Evolutionary conservation across 1,140 invertebrate species (phyloP).

Genomic region (Solenopsis invicta): DNA sequence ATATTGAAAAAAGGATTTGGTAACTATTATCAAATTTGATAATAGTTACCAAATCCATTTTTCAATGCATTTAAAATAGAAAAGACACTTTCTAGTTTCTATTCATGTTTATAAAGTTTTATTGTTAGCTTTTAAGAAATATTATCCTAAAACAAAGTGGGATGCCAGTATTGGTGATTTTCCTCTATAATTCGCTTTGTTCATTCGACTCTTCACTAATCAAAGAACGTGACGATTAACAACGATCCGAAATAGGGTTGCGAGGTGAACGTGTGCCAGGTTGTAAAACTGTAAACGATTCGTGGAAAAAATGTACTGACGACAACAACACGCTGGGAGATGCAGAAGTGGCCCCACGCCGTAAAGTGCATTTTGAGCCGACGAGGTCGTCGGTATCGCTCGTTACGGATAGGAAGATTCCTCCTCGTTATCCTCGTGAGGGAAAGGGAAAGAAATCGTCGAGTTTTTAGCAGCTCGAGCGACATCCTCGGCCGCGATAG

Average conservation of each 20-base stretch:
- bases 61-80: too few relatives aligned
- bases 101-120: too few relatives aligned
- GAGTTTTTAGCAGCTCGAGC: slow-evolving; percentile 50
- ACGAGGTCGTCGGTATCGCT: slow-evolving; percentile 60
- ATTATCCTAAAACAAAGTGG: too few relatives aligned
- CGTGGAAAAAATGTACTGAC: neutral
- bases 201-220: neutral
- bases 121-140: too few relatives aligned
- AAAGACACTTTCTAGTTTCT: too few relatives aligned
- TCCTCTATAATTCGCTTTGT: too few relatives aligned
- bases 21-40: too few relatives aligned
- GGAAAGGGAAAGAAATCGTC: neutral
- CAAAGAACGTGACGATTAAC: neutral
- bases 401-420: slow-evolving; percentile 49
- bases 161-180: too few relatives aligned
- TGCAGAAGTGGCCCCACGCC: neutral
- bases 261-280: slow-evolving; percentile 27
- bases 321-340: slow-evolving; percentile 9
- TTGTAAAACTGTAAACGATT: neutral
- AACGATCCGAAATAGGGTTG: slow-evolving; percentile 8
- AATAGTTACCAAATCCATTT: too few relatives aligned
- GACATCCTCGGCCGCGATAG: slow-evolving; percentile 58
- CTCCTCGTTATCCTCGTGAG: slow-evolving; percentile 65
- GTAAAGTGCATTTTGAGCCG: slow-evolving; percentile 52
- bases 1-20: too few relatives aligned